Evolutionary conservation across 2,797 vertebrate species (phyloP).

Genomic region (Anolis apletophallus): DNA sequence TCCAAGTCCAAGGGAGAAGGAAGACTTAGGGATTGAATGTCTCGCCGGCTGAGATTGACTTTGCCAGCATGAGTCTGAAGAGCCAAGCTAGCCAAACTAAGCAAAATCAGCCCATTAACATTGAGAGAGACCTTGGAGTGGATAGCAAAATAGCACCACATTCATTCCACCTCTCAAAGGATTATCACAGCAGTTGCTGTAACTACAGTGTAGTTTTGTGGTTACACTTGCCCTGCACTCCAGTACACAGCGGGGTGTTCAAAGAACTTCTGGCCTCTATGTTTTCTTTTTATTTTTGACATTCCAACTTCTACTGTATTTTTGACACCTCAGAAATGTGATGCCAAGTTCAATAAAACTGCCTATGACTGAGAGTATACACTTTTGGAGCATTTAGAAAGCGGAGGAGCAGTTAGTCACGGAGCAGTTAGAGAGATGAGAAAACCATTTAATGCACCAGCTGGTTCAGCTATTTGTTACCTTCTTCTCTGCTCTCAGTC

Average conservation of each 20-base stretch:
- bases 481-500: not conserved
- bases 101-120: conserved; percentile 50
- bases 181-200: conserved; percentile 61
- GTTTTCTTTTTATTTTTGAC: conserved; percentile 22
- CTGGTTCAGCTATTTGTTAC: conserved; percentile 14
- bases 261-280: conserved; percentile 29
- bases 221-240: conserved; percentile 48
- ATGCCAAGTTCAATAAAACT: conserved; percentile 46
- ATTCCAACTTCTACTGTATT: conserved; percentile 29
- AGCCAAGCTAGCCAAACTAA: conserved; percentile 52
- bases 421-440: conserved; percentile 13
- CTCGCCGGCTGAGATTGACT: conserved; percentile 55
- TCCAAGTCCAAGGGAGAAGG: conserved; percentile 44
- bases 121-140: conserved; percentile 34
- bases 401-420: not conserved
- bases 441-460: not conserved
- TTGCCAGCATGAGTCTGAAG: conserved; percentile 50
- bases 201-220: conserved; percentile 60
- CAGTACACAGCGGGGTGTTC: not conserved
- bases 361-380: conserved; percentile 12
- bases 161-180: conserved; percentile 61
- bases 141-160: conserved; percentile 49
- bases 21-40: conserved; percentile 28
- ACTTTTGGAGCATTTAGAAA: conserved; percentile 1
- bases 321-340: conserved; percentile 45